Evolutionary conservation across 2,797 vertebrate genomes (phyloP), one percentile per base, ranked within the genome.

Genomic region (Pteropus rufus): DNA sequence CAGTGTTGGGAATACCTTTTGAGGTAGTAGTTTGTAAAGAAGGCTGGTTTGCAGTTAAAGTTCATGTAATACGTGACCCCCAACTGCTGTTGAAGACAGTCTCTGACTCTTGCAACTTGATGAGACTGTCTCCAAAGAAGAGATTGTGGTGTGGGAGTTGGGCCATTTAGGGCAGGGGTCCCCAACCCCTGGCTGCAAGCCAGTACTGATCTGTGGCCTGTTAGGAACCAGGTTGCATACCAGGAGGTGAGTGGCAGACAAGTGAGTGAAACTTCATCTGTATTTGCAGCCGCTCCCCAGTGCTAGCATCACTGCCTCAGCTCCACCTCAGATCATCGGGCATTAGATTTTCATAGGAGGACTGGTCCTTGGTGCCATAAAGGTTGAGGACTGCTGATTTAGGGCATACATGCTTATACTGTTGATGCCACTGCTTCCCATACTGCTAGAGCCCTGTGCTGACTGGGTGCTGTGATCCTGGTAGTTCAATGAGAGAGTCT

Each of bases 391-490:
- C 49, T 49, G 49, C 49, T 49, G 49, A 49, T 49, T 49, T 49
- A 99, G 98, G 0, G 99, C 98, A 97, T 99, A 99, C 3, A 99
- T 98, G 58, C 99, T 99, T 79, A 99, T 97, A 90, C 99, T 99
- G 98, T 99, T 99, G 98, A 99, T 98, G 24, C 99, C 99, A 7
- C 99, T 99, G 98, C 99, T 99, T 2, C 99, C 99, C 97, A 99
- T 97, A 88, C 98, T 99, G 97, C 98, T 98, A 0, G 99, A 98
- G 84, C 99, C 99, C 92, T 98, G 99, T 0, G 98, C 98, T 64
- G 96, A 98, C 67, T 97, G 98, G 46, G 97, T 94, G 41, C 97
- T 97, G 36, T 98, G 98, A 70, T 99, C 99, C 1, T 99, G 99
- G 95, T 99, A 99, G 98, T 99, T 98, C 95, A 99, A 24, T 0